Evolutionary conservation across 2,113 vertebrate species (phyloP).

Genomic region (Condylura cristata): DNA sequence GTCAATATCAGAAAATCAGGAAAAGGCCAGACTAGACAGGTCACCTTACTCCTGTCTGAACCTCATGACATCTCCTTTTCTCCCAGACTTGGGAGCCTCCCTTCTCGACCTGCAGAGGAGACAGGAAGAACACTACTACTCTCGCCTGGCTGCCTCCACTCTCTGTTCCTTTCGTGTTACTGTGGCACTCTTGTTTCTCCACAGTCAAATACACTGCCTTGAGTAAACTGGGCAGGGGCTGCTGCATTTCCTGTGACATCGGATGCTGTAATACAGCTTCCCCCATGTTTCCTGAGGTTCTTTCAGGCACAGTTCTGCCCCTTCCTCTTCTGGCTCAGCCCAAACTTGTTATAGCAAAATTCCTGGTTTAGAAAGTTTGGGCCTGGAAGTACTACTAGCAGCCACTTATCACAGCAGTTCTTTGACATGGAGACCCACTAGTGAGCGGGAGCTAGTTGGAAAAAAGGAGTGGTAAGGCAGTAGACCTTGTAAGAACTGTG

Average conservation of each 20-base stretch:
- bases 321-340: conserved; percentile 49
- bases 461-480: neutral
- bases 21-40: neutral
- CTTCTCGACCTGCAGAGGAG: neutral
- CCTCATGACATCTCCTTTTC: conserved; percentile 25
- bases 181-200: neutral
- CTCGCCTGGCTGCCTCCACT: neutral
- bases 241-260: neutral
- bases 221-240: neutral
- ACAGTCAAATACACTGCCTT: neutral
- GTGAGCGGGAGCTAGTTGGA: neutral
- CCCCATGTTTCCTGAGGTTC: neutral
- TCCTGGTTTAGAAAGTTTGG: neutral
- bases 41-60: neutral
- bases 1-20: neutral
- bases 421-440: neutral
- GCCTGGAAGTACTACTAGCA: neutral
- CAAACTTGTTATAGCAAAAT: conserved; percentile 40
- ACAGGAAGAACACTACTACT: conserved; percentile 14
- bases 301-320: neutral
- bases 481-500: neutral
- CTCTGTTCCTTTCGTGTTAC: neutral
- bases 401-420: neutral
- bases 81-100: neutral
- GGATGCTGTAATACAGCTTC: neutral